Evolutionary conservation across 1,140 invertebrate genomes (phyloP).

Genomic region (Thaumetopoea pityocampa): DNA sequence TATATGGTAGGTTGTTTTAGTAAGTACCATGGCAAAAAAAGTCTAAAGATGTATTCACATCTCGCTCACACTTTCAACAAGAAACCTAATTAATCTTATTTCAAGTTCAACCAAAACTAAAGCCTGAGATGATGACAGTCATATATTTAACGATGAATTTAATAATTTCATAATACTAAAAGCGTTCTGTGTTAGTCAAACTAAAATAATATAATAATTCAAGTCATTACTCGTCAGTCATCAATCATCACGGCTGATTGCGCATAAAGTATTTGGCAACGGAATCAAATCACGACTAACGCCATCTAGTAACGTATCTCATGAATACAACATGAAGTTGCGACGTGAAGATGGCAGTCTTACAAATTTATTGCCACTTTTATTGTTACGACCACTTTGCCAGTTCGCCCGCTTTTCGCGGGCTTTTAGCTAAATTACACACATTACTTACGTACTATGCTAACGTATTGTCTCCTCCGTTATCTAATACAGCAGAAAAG

Average conservation of each 20-base stretch:
- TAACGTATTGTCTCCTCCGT: constrained; percentile 41
- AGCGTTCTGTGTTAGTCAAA: too few species aligned
- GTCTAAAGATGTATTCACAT: too few species aligned
- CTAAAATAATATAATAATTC: constrained; percentile 6
- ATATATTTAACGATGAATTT: too few species aligned
- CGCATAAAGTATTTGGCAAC: constrained; percentile 7
- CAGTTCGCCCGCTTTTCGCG: constrained; percentile 53
- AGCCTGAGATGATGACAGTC: too few species aligned
- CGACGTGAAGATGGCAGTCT: constrained; percentile 52
- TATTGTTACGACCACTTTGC: constrained; percentile 61
- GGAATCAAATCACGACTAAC: constrained; percentile 56
- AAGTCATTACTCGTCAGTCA: too few species aligned
- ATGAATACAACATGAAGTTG: constrained; percentile 55
- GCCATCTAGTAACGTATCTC: constrained; percentile 52
- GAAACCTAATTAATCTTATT: too few species aligned
- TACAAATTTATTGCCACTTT: constrained; percentile 52
- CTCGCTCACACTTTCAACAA: too few species aligned
- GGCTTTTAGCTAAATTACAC: constrained; percentile 66
- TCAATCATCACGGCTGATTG: not conserved
- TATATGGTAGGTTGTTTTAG: too few species aligned
- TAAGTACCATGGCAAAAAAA: too few species aligned
- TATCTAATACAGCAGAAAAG: constrained; percentile 5
- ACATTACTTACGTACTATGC: constrained; percentile 46
- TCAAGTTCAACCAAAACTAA: too few species aligned
- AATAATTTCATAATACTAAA: too few species aligned